Base-by-base conservation (phyloP, 2,113 vertebrate genomes). In the Loxodonta africana region DNA sequence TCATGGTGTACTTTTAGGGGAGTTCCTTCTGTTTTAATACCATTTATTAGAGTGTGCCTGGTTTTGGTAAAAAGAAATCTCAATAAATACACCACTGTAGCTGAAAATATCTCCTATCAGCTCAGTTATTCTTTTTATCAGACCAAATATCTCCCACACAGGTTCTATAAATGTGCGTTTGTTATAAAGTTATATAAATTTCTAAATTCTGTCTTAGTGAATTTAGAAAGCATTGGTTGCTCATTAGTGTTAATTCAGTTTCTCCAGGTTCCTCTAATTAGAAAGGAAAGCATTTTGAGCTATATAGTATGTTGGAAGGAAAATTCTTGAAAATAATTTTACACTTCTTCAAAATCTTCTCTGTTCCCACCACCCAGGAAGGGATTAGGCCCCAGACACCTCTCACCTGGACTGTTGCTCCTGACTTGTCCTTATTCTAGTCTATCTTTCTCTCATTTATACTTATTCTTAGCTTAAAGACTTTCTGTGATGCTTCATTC, bases 131-230 rank as follows among this genome's bases (percentile, higher is more conserved):
- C 48, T 88, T 85, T 93, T 94, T 90, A 93, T 94, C 86, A 95
- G 82, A 92, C 53, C 96, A 95, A 96, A 86, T 87, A 71, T 90
- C 26, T 83, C 95, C 88, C 83, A 95, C 71, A 91, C 67, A 94
- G 63, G 14, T 96, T 95, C 94, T 95, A 92, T 86, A 94, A 98
- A 97, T 93, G 94, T 73, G 37, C 46, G 88, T 85, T 90, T 96
- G 76, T 92, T 95, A 74, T 96, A 91, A 92, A 78, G 30, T 86
- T 94, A 37, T 89, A 4, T 83, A 46, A 48, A 48, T 48, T 48
- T 48, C 53, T 57, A 57, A 57, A 57, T 57, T 57, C 76, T 94
- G 69, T 96, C 53, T 83, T 88, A 90, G 62, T 97, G 93, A 94
- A 86, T 95, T 95, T 95, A 96, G 91, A 95, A 96, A 92, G 41